These are phyloP conservation scores for Lacerta viridis DNA, from an alignment of 2,797 vertebrate genomes.

Conservation along the genomic window DNA sequence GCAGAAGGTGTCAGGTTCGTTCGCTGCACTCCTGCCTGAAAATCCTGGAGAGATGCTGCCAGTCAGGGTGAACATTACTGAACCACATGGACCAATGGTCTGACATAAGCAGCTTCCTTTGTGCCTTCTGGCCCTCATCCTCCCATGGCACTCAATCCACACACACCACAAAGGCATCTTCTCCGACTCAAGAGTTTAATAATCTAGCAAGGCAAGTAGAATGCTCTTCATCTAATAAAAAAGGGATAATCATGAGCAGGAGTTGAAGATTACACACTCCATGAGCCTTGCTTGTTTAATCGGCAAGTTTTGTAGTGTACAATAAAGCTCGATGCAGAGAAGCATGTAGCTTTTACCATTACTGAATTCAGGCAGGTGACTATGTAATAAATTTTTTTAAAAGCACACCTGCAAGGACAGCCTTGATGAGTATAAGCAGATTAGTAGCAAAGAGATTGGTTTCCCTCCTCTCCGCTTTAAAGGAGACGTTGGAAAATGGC, in stretches of 20 bases:
- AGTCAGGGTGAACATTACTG: too few species aligned
- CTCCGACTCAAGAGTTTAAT: slow-evolving; percentile 29
- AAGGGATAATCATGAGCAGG: slow-evolving; percentile 47
- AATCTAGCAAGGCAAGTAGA: neutral
- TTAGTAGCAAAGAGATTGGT: slow-evolving; percentile 16
- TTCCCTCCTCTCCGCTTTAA: slow-evolving; percentile 24
- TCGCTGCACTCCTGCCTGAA: slow-evolving; percentile 32
- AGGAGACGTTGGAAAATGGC: neutral
- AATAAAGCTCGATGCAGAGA: slow-evolving; percentile 48
- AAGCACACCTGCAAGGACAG: slow-evolving; percentile 17
- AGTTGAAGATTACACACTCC: slow-evolving; percentile 45
- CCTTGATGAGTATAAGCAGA: neutral
- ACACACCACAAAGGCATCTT: slow-evolving; percentile 2
- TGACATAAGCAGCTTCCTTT: neutral
- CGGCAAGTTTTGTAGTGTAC: slow-evolving; percentile 35
- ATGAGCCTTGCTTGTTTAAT: slow-evolving; percentile 56
- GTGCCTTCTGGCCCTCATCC: slow-evolving; percentile 19
- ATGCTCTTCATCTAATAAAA: slow-evolving; percentile 33
- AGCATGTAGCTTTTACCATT: slow-evolving; percentile 14
- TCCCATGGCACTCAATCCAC: slow-evolving; percentile 23
- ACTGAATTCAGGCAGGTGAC: slow-evolving; percentile 12
- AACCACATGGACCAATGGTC: too few species aligned
- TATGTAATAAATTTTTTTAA: neutral
- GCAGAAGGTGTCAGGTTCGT: too few species aligned
- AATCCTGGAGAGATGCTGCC: too few species aligned